Percentiles rank a stretch among this genome's conserved stretches.
Conservation (phyloP, 2,797 vertebrate genomes). For the Tenualosa ilisha region DNA sequence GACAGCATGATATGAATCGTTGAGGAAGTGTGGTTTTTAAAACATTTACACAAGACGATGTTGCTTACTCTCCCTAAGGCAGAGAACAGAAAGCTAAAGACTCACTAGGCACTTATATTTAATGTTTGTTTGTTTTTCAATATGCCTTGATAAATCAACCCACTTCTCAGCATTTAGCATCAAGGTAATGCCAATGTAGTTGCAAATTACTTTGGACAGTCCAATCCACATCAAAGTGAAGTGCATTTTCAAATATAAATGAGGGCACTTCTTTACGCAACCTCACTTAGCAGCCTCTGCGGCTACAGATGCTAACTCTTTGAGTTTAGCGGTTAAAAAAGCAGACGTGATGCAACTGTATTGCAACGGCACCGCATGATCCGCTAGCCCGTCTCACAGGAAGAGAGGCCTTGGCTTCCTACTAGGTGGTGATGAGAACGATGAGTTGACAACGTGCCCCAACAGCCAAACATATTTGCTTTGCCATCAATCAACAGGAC, state of each 20-base stretch:
- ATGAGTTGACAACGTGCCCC: constrained; percentile 27
- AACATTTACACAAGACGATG: constrained; percentile 2
- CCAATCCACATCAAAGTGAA: neutral
- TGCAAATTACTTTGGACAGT: neutral
- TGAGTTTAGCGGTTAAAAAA: neutral
- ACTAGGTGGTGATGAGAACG: neutral
- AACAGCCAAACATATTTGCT: constrained; percentile 19
- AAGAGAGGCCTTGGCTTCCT: neutral
- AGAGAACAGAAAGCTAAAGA: neutral
- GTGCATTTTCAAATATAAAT: neutral
- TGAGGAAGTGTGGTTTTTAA: neutral
- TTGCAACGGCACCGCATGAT: constrained; percentile 35
- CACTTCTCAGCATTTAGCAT: neutral
- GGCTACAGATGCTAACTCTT: neutral
- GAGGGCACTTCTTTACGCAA: neutral
- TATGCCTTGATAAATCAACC: neutral
- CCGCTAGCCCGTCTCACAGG: neutral
- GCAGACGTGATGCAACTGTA: constrained; percentile 40
- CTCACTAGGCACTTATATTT: neutral
- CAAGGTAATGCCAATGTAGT: neutral
- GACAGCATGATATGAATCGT: neutral
- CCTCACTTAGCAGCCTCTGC: neutral
- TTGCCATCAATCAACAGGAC: neutral
- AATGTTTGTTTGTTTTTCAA: neutral
- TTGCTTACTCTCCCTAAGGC: neutral